These are phyloP conservation scores for Acropora tenuis DNA, from an alignment of 64 coral and sea anemone species.

Conservation along the genomic window DNA sequence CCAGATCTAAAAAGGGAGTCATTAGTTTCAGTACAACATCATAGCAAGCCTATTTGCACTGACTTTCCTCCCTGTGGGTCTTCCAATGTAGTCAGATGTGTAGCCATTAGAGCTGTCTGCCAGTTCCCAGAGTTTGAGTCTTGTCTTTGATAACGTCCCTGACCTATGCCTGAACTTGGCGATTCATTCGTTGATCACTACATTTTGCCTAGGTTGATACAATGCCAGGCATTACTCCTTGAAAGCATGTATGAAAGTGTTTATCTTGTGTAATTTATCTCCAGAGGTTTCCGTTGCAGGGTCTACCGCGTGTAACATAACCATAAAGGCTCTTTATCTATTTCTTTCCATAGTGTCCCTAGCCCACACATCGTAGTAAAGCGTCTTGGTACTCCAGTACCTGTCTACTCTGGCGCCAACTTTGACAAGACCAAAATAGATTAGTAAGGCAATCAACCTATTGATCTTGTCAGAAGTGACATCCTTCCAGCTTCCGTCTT, in stretches of 20 bases:
- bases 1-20: neutral
- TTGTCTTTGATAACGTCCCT: no score
- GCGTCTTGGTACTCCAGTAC: neutral
- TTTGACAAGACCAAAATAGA: neutral
- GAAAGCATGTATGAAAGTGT: neutral
- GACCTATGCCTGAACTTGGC: no score
- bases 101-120: no score
- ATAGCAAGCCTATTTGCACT: conserved; percentile 46
- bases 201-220: neutral
- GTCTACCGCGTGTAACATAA: neutral
- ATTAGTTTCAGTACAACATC: conserved; percentile 45
- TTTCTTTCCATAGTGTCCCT: neutral
- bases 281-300: neutral
- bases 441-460: neutral
- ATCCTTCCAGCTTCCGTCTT: neutral
- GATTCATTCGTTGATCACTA: neutral
- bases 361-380: neutral
- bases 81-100: conserved; percentile 22
- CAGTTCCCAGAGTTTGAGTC: no score
- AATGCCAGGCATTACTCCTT: neutral
- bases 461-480: neutral
- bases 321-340: neutral
- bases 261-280: neutral
- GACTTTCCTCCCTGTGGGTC: neutral
- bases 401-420: neutral